Evolutionary conservation across 2,888 invertebrate species (phyloP).

Genomic region (Agonopterix arenella): DNA sequence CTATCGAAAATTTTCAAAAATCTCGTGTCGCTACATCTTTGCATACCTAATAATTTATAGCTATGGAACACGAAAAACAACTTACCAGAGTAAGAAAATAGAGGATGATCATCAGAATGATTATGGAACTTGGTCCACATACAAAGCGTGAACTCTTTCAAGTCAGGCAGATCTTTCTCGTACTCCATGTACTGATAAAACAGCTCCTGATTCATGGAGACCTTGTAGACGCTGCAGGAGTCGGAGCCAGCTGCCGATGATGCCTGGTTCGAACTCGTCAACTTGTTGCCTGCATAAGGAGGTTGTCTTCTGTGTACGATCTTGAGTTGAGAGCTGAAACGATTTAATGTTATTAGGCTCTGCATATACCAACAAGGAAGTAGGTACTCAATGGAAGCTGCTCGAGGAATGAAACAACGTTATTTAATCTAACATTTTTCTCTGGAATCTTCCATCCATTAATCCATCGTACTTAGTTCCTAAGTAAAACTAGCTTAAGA

Average conservation of each 20-base stretch:
- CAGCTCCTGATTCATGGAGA: slow-evolving; percentile 81
- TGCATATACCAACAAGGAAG: no score
- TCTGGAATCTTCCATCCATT: no score
- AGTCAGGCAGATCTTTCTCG: slow-evolving; percentile 81
- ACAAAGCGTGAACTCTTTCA: slow-evolving; percentile 90
- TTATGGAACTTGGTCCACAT: slow-evolving; percentile 90
- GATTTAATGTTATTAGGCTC: neutral
- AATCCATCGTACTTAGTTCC: no score
- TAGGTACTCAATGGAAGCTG: no score
- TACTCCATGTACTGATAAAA: slow-evolving; percentile 86
- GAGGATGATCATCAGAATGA: slow-evolving; percentile 88
- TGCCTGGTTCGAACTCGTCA: slow-evolving; percentile 20
- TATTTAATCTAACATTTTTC: no score
- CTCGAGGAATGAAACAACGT: no score
- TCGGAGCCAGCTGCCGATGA: slow-evolving; percentile 51
- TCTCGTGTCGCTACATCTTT: no score
- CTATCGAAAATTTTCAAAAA: no score
- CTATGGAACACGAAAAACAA: slow-evolving; percentile 1
- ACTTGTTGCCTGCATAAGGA: slow-evolving; percentile 36
- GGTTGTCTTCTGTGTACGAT: slow-evolving; percentile 53
- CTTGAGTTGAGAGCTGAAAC: slow-evolving; percentile 40
- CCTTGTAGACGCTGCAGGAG: slow-evolving; percentile 82
- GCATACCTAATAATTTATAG: no score
- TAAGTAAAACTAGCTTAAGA: no score
- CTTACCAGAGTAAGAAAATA: slow-evolving; percentile 89